A percentile compares a stretch with the other conserved stretches of the same genome.
These are phyloP conservation scores for Siniperca scherzeri DNA, from an alignment of 2,797 vertebrate genomes.

Conservation along the genomic window DNA sequence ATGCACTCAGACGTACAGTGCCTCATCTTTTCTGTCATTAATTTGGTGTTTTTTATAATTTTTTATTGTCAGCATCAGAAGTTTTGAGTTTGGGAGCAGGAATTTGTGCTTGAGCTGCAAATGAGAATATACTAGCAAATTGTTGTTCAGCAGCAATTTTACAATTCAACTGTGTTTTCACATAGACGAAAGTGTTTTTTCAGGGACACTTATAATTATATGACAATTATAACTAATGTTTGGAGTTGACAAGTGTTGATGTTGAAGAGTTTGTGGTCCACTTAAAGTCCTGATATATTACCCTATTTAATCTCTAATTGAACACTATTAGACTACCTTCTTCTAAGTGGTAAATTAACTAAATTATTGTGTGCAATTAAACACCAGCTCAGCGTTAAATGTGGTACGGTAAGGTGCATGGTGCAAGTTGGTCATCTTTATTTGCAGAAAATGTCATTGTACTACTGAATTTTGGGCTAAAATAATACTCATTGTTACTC, in stretches of 20 bases:
- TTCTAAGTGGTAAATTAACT: conserved; percentile 35
- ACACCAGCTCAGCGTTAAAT: conserved; percentile 31
- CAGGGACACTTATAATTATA: background rate
- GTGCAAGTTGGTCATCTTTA: conserved; percentile 4
- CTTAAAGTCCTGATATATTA: conserved; percentile 36
- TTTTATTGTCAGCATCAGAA: background rate
- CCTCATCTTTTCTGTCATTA: background rate
- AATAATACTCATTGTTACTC: background rate
- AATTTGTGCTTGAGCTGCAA: background rate
- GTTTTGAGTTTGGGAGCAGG: background rate
- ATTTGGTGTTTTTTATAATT: background rate
- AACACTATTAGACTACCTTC: conserved; percentile 16
- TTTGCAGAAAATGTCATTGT: background rate
- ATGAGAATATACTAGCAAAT: background rate
- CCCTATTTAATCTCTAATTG: conserved; percentile 26
- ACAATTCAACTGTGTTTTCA: background rate
- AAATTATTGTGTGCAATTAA: conserved; percentile 39
- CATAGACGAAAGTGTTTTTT: background rate
- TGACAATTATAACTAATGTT: too few relatives aligned
- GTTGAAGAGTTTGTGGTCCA: conserved; percentile 5
- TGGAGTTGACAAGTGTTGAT: background rate
- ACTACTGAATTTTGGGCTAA: background rate
- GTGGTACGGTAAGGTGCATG: background rate
- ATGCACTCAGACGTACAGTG: background rate
- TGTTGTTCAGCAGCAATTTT: too few relatives aligned